Base-by-base conservation (phyloP, 2,888 invertebrate genomes). In the Nomada ferruginata region DNA sequence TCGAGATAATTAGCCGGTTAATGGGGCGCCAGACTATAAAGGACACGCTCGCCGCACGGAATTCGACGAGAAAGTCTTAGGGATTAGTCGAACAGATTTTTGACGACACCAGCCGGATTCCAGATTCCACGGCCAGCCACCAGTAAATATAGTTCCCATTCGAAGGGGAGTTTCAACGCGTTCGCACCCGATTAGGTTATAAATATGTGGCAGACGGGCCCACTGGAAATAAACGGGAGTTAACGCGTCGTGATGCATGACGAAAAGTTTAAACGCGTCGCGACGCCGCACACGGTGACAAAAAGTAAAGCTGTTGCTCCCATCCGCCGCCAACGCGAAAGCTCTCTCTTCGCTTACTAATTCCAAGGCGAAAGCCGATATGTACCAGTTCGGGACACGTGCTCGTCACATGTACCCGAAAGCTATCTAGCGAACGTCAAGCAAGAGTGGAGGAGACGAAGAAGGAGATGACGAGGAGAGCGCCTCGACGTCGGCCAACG, bases 351-450 rank as follows among this genome's bases (percentile, higher is more conserved):
- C 64, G 87, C 78, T 84, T 61, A 85, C 89, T 89, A 89, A 88
- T 87, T 85, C 84, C 82, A 79, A 82, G 84, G 82, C 85, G 86
- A 89, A 89, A 85, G 89, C 86, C 85, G 86, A 87, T 88, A 88
- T 85, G 89, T 86, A 83, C 87, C 76, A 75, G 89, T 87, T 85
- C 79, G 82, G 68, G 91, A 93, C 93, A 93, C 92, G 93, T 93
- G 93, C 93, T 92, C 92, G 90, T 93, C 93, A 93, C 92, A 93
- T 93, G 93, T 92, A 88, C 81, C 50, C 82, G 69, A 78, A 73
- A 82, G 71, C 83, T 75, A 77, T 85, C 83, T 83, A 68, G 65
- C 71, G 76, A 79, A 77, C 82, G 85, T 86, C 87, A 84, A 74
- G 77, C 26, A 29, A 60, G 26, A 57, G 81, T 72, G 69, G 73